Evolutionary conservation across 2,888 invertebrate species (phyloP), one percentile per base, ranked within the genome.

Genomic region (Brachyopa scutellaris): DNA sequence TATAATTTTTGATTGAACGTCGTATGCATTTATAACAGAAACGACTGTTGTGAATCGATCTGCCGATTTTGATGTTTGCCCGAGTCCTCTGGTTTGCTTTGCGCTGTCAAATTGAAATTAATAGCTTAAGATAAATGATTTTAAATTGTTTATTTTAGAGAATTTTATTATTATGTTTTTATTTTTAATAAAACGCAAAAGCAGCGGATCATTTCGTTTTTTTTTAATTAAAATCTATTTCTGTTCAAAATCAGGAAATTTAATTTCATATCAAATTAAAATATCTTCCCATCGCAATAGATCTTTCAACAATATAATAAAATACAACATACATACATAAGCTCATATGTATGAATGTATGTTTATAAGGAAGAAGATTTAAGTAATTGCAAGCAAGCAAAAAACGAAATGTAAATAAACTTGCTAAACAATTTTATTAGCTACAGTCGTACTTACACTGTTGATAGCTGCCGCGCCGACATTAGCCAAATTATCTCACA

Each of bases 401-500:
- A 69, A 31, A 61, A 55, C 17, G 47, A 55, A 55, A 51, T 45
- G 66, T 59, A 51, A 78, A 72, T 42, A 66, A 59, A 59, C 40
- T 49, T 61, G 51, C 59, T 17, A 73, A 66, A 73, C 38, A 59
- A 72, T 57, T 57, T 59, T 64, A 70, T 70, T 70, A 31, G 38
- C 72, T 70, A 57, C 64, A 23, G 53, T 61, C 66, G 61, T 79
- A 61, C 51, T 78, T 78, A 72, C 72, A 72, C 23, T 66, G 31
- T 59, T 36, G 38, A 67, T 73, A 23, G 53, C 64, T n/a, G n/a
- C n/a, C n/a, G n/a, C n/a, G n/a, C n/a, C 23, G 64, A 51, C 42
- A 47, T 72, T 72, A 66, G 59, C 72, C 42, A 78, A 72, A 78
- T 72, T 66, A 66, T 61, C 15, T 45, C 19, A 66, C 59, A 19